Percentiles rank a stretch among this genome's conserved stretches.
Conservation (phyloP, 2,888 invertebrate genomes). For the Lithosia quadra region DNA sequence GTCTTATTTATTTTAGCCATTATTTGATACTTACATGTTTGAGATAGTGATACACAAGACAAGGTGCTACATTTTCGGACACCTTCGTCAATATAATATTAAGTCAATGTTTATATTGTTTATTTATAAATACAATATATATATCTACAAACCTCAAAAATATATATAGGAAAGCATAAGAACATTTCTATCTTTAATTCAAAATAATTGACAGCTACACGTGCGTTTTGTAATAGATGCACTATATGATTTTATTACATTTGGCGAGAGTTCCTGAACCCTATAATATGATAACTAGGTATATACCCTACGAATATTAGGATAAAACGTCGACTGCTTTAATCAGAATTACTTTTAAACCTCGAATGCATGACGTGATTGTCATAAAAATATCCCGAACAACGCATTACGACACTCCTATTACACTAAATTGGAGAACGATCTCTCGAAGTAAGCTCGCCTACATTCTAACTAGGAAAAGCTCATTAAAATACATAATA, state of each 20-base stretch:
- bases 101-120: not conserved
- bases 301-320: not conserved
- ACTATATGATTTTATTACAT: not conserved
- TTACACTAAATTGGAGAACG: conserved; percentile 32
- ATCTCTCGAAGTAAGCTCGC: conserved; percentile 25
- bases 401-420: conserved; percentile 47
- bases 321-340: conserved; percentile 6
- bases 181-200: not conserved
- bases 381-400: conserved; percentile 35
- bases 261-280: too few species aligned
- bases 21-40: not conserved
- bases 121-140: not conserved
- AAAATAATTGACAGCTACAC: not conserved
- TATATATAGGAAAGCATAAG: not conserved
- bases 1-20: not conserved
- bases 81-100: not conserved
- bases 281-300: too few species aligned
- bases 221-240: not conserved
- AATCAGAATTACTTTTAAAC: conserved; percentile 45
- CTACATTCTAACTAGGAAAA: conserved; percentile 34
- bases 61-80: not conserved
- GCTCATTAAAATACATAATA: conserved; percentile 32
- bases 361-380: conserved; percentile 38
- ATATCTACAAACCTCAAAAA: not conserved
- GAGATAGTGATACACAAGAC: not conserved